A percentile compares a stretch with the other conserved stretches of the same genome.
phyloP scores from a whole-genome alignment of 2,797 vertebrate genomes.

The Aphelocoma californica region DNA sequence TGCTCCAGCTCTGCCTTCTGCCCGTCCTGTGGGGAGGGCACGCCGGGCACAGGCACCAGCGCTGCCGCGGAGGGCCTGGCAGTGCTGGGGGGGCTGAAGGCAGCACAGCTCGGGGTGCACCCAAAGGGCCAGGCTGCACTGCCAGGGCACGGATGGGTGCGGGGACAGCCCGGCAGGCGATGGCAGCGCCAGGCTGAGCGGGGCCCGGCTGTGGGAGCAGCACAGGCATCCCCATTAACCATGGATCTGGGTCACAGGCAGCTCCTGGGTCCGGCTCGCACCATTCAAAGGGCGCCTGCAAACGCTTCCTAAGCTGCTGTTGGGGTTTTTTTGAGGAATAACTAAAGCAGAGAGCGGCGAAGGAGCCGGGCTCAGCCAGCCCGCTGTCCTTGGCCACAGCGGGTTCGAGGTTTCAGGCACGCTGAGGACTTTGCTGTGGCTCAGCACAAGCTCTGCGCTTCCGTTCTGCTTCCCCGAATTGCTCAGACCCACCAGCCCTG shows the following conservation, averaged over 20 bases:
- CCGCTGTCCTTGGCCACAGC: accelerated
- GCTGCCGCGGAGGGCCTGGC: neutral
- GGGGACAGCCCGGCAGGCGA: neutral
- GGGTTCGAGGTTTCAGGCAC: neutral
- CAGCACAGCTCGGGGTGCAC: neutral
- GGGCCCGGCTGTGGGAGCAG: neutral
- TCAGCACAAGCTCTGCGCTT: neutral
- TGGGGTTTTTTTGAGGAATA: neutral
- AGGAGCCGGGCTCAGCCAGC: neutral
- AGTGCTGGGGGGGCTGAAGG: neutral
- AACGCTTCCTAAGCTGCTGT: neutral
- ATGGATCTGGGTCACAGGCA: neutral
- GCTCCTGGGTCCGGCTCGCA: neutral
- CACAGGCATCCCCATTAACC: neutral
- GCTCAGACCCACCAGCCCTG: neutral
- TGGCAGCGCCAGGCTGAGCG: neutral
- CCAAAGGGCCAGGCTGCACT: accelerated
- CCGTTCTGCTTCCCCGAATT: neutral
- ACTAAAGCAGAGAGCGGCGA: neutral
- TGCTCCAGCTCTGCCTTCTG: neutral
- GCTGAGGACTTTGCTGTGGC: neutral
- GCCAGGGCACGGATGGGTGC: neutral
- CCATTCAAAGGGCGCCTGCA: neutral
- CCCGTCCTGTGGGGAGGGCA: neutral
- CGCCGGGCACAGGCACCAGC: neutral